Conservation (phyloP, 2,888 invertebrate species). For the Keiferia lycopersicella region DNA sequence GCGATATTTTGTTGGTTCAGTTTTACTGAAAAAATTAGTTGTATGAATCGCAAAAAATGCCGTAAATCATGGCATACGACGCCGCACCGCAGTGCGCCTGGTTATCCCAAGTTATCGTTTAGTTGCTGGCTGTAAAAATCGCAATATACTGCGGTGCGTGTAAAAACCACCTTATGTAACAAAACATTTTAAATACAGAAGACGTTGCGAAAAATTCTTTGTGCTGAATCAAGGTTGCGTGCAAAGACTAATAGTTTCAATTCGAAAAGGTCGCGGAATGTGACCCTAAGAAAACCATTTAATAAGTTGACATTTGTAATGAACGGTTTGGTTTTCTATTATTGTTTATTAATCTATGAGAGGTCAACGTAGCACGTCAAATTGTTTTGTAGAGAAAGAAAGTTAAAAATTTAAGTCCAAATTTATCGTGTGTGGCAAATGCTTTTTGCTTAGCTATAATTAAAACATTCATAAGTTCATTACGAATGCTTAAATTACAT, state of each 20-base stretch:
- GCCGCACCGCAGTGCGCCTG: too few species aligned
- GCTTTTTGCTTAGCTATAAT: neutral
- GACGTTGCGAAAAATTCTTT: constrained; percentile 32
- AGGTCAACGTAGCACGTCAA: neutral
- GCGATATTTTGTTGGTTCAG: too few species aligned
- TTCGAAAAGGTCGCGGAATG: constrained; percentile 41
- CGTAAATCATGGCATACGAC: too few species aligned
- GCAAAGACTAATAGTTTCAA: constrained; percentile 48
- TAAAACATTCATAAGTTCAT: neutral
- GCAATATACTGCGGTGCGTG: too few species aligned
- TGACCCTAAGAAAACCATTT: constrained; percentile 40
- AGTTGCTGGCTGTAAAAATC: too few species aligned
- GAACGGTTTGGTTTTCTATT: constrained; percentile 10
- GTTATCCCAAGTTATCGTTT: too few species aligned
- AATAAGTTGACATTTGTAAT: constrained; percentile 27
- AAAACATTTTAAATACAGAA: constrained; percentile 29
- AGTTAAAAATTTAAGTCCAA: neutral
- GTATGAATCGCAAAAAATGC: too few species aligned
- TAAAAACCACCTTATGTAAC: constrained; percentile 31
- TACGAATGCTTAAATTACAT: neutral
- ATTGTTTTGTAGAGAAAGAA: constrained; percentile 1
- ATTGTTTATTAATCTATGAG: neutral
- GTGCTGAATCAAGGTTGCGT: constrained; percentile 35
- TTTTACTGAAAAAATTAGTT: too few species aligned
- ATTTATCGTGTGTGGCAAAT: neutral